phyloP scores from a whole-genome alignment of 2,797 vertebrate genomes.

The Sebastes baramenuke region DNA sequence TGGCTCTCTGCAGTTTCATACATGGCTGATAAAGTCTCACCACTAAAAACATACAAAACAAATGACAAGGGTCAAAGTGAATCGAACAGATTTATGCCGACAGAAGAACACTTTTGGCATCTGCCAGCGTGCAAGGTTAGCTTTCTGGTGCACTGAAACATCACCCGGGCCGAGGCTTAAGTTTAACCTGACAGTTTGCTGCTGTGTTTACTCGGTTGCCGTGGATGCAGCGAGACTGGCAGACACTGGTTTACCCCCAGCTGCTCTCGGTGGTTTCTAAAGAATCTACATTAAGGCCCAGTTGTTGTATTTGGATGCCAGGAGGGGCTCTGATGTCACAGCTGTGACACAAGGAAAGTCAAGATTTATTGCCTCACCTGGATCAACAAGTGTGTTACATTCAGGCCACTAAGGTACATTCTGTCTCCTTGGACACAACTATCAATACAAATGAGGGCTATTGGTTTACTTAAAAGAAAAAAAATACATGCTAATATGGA shows the following conservation, averaged over 20 bases:
- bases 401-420: constrained; percentile 20
- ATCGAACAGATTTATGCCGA: constrained; percentile 75
- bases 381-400: constrained; percentile 43
- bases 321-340: constrained; percentile 77
- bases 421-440: neutral
- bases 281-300: constrained; percentile 89
- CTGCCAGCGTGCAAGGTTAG: constrained; percentile 74
- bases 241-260: constrained; percentile 84
- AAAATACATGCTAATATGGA: neutral
- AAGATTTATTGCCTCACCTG: constrained; percentile 74
- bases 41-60: constrained; percentile 23
- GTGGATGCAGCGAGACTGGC: constrained; percentile 82
- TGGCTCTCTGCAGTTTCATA: neutral
- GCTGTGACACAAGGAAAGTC: constrained; percentile 62
- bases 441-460: neutral
- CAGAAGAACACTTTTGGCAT: constrained; percentile 70
- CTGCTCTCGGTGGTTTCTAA: constrained; percentile 85
- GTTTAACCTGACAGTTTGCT: constrained; percentile 86
- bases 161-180: constrained; percentile 79
- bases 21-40: neutral
- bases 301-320: constrained; percentile 86
- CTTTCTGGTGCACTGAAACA: constrained; percentile 84
- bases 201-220: constrained; percentile 86
- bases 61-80: constrained; percentile 58
- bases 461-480: neutral